These are phyloP conservation scores for Hemicentrotus pulcherrimus DNA, from an alignment of 35 echinoderm and acorn worm genomes.

Conservation along the genomic window DNA sequence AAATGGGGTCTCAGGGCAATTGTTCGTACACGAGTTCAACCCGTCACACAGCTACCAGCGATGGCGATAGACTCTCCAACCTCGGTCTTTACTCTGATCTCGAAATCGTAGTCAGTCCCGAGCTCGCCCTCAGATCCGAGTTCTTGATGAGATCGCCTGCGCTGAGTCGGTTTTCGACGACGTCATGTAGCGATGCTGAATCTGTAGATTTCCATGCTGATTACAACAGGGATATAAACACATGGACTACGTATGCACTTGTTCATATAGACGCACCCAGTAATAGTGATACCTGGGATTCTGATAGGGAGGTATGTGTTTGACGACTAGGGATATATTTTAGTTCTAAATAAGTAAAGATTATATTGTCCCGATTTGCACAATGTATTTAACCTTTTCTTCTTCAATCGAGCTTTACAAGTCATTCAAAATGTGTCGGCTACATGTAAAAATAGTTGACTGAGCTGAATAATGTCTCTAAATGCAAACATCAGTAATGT, in stretches of 20 bases:
- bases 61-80: conserved; percentile 27
- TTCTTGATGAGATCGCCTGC: conserved; percentile 39
- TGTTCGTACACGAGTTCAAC: conserved; percentile 52
- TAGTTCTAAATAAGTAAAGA: neutral
- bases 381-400: no score
- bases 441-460: no score
- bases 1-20: neutral
- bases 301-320: conserved; percentile 40
- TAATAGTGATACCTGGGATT: conserved; percentile 47
- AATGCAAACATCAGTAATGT: no score
- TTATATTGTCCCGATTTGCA: neutral
- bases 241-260: conserved; percentile 70
- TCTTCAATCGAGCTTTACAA: no score
- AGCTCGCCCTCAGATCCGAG: conserved; percentile 37
- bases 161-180: conserved; percentile 36
- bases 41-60: conserved; percentile 41
- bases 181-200: conserved; percentile 56
- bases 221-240: conserved; percentile 68
- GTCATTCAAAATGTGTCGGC: no score
- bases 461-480: no score
- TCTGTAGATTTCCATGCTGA: conserved; percentile 64
- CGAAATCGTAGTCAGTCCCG: conserved; percentile 50
- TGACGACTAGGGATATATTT: neutral
- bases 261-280: conserved; percentile 70
- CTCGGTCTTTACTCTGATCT: conserved; percentile 27